Evolutionary conservation across 2,797 vertebrate genomes (phyloP).

Genomic region (Danionella dracula): DNA sequence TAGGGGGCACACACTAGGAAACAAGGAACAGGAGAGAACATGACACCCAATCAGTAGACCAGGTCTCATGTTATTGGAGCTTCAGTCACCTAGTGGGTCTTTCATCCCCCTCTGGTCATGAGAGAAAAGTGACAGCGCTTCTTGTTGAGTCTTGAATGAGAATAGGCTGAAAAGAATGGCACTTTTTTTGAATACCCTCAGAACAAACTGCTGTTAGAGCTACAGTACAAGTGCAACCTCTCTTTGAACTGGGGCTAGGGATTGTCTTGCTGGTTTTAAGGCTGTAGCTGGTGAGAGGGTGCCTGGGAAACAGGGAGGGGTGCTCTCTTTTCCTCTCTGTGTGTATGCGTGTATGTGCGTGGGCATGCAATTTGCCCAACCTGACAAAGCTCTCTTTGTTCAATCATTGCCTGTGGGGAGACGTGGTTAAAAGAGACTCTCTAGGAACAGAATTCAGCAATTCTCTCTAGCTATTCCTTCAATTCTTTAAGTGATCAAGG

Average conservation of each 20-base stretch:
- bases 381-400: constrained; percentile 69
- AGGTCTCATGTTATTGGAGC: not conserved
- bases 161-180: constrained; percentile 18
- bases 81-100: not conserved
- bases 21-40: too few relatives aligned
- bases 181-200: constrained; percentile 19
- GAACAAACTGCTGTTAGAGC: constrained; percentile 48
- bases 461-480: constrained; percentile 57
- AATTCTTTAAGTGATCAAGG: constrained; percentile 59
- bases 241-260: constrained; percentile 57
- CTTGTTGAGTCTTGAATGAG: constrained; percentile 30
- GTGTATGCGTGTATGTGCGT: constrained; percentile 49
- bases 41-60: not conserved
- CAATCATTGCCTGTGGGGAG: constrained; percentile 51
- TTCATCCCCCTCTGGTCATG: not conserved
- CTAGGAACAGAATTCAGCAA: constrained; percentile 57
- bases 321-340: not conserved
- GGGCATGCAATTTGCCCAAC: constrained; percentile 14
- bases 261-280: constrained; percentile 52
- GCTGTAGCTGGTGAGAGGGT: constrained; percentile 52
- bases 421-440: constrained; percentile 58
- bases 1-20: too few relatives aligned
- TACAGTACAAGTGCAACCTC: constrained; percentile 64
- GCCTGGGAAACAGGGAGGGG: constrained; percentile 47
- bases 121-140: constrained; percentile 35